phyloP scores from a whole-genome alignment of 2,113 vertebrate species.

The Tachysurus vachellii region DNA sequence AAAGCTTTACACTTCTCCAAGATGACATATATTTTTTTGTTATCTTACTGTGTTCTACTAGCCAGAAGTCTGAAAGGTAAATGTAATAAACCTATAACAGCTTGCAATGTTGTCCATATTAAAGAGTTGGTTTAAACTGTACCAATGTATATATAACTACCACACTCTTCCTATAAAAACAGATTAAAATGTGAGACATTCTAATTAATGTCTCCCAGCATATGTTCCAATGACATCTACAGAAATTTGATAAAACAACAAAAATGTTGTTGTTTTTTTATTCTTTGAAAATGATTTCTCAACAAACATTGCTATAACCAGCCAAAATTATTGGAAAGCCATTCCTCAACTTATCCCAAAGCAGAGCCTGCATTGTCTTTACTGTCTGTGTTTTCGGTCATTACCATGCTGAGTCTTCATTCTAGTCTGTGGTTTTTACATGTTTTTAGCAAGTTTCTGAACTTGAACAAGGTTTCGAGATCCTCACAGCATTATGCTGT shows the following conservation, averaged over 20 bases:
- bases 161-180: background rate
- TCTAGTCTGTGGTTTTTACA: background rate
- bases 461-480: background rate
- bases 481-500: background rate
- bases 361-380: background rate
- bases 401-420: background rate
- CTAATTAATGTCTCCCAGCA: background rate
- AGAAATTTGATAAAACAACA: background rate
- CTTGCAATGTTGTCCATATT: background rate
- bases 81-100: background rate
- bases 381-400: background rate
- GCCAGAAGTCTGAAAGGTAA: background rate
- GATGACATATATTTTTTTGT: background rate
- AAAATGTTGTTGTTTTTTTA: background rate
- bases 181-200: background rate
- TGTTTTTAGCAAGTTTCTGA: background rate
- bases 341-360: background rate
- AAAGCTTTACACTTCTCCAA: background rate
- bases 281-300: background rate
- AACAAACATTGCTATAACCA: background rate
- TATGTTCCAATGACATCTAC: background rate
- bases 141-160: background rate
- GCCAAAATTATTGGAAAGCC: background rate
- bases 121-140: background rate
- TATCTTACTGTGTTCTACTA: background rate